phyloP scores from a whole-genome alignment of 2,888 invertebrate species.

The Nephrotoma appendiculata region DNA sequence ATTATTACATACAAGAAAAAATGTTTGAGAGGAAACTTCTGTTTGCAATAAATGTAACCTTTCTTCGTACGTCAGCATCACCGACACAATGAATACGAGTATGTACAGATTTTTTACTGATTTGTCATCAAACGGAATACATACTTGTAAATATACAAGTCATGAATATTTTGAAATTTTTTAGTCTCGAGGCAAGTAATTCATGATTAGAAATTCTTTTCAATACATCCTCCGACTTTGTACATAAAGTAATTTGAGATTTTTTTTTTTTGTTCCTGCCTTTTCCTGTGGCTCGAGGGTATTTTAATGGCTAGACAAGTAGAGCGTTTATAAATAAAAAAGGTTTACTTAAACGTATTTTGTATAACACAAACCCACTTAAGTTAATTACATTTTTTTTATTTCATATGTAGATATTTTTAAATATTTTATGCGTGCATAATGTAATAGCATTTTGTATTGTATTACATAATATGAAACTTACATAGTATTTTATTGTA shows the following conservation, averaged over 20 bases:
- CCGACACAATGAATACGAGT: neutral
- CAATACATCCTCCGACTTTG: neutral
- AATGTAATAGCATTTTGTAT: neutral
- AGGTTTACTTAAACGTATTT: neutral
- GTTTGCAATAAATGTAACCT: too few species aligned
- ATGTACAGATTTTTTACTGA: neutral
- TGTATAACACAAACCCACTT: neutral
- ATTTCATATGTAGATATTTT: neutral
- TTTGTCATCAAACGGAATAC: neutral
- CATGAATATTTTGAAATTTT: neutral
- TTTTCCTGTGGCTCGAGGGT: neutral
- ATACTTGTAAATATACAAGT: neutral
- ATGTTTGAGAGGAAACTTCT: too few species aligned
- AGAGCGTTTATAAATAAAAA: neutral
- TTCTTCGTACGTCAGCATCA: neutral
- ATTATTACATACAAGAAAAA: neutral
- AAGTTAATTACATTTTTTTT: neutral
- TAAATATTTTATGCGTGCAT: neutral
- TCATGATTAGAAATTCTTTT: neutral
- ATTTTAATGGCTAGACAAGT: neutral
- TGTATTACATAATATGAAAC: neutral
- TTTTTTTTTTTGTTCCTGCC: neutral
- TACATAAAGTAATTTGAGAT: neutral
- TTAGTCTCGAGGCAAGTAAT: neutral
- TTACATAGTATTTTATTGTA: too few species aligned